Evolutionary conservation across 1,140 invertebrate genomes (phyloP).

Genomic region (Meloidogyne chitwoodi): DNA sequence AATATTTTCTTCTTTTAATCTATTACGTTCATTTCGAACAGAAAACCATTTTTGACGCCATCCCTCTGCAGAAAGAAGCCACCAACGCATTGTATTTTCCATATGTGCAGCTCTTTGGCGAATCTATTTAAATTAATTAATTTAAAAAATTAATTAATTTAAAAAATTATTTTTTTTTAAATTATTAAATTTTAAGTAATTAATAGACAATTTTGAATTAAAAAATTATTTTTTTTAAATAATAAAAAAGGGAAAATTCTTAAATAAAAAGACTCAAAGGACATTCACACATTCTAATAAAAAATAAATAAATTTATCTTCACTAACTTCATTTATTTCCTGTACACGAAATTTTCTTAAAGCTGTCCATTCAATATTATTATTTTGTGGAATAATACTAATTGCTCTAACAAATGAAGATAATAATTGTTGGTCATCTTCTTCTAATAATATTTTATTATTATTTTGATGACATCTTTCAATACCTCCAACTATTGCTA

Average conservation of each 20-base stretch:
- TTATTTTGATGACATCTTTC: background rate
- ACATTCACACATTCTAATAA: no score
- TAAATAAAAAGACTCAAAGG: no score
- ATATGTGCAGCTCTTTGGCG: conserved; percentile 8
- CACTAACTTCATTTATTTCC: conserved; percentile 4
- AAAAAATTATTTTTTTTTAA: no score
- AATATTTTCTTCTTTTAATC: conserved; percentile 12
- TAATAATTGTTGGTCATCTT: background rate
- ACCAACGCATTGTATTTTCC: conserved; percentile 23
- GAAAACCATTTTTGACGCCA: conserved; percentile 19
- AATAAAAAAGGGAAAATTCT: no score
- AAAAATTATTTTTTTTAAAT: no score
- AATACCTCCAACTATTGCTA: background rate
- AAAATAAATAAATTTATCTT: no score
- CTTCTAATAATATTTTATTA: background rate
- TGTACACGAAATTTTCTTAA: conserved; percentile 9
- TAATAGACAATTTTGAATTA: no score
- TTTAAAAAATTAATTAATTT: background rate
- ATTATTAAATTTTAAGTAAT: no score
- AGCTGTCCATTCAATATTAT: conserved; percentile 10
- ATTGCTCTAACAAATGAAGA: background rate
- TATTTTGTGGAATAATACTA: background rate
- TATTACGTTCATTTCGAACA: conserved; percentile 4
- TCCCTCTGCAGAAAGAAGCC: conserved; percentile 3
- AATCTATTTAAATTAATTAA: background rate